Percentiles rank a stretch among this genome's conserved stretches.
Conservation (phyloP, 2,797 vertebrate genomes). For the Siniperca scherzeri region DNA sequence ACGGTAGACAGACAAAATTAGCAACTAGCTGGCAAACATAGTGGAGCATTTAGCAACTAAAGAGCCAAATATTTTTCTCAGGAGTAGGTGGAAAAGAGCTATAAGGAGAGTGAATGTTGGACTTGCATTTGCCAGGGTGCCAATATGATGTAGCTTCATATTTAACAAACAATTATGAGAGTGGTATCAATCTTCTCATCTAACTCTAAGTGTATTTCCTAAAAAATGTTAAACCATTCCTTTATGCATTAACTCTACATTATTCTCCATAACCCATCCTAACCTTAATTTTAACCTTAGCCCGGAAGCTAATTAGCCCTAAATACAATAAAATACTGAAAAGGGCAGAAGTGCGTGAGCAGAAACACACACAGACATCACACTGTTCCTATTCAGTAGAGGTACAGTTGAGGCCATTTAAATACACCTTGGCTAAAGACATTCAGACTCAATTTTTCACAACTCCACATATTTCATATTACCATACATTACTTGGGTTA, state of each 20-base stretch:
- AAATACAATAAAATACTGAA: neutral
- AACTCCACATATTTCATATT: too few species aligned
- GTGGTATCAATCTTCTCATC: neutral
- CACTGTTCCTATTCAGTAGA: conserved; percentile 21
- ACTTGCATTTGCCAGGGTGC: neutral
- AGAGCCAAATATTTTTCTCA: neutral
- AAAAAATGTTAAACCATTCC: neutral
- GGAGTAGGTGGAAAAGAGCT: neutral
- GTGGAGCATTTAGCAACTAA: neutral
- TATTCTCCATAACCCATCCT: neutral
- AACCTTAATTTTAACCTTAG: neutral
- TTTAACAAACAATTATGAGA: neutral
- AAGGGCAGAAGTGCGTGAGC: neutral
- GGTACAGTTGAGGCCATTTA: neutral
- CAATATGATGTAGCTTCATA: neutral
- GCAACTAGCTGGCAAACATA: neutral
- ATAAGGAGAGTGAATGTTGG: neutral
- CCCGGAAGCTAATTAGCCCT: neutral
- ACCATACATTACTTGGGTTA: too few species aligned
- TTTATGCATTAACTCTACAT: neutral
- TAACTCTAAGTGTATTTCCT: neutral
- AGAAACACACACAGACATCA: conserved; percentile 17
- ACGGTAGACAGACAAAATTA: neutral
- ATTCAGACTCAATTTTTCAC: too few species aligned
- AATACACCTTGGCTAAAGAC: too few species aligned